A percentile compares a stretch with the other conserved stretches of the same genome.
Evolutionary conservation across 2,797 vertebrate species (phyloP).

Genomic region (Anguilla obscura): DNA sequence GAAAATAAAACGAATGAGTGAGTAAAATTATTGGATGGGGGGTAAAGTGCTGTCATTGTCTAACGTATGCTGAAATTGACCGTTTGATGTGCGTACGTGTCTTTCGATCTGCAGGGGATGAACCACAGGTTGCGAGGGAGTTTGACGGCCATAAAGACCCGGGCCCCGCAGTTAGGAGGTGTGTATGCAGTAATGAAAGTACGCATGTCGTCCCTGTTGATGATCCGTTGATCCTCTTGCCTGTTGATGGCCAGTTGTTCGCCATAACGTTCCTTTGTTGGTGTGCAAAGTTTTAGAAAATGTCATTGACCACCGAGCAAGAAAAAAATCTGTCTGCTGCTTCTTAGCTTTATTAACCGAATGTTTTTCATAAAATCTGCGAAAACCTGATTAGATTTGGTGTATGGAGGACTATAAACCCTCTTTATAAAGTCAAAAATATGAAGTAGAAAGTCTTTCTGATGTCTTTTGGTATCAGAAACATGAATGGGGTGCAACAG

Average conservation of each 20-base stretch:
- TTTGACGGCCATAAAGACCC: slow-evolving; percentile 86
- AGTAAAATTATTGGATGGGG: background rate
- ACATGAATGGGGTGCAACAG: no score
- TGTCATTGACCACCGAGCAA: background rate
- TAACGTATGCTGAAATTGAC: background rate
- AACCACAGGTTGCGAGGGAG: slow-evolving; percentile 90
- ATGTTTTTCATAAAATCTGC: no score
- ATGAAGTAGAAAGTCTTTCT: background rate
- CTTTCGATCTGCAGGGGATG: slow-evolving; percentile 76
- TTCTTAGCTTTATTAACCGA: background rate
- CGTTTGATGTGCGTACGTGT: background rate
- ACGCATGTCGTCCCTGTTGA: background rate
- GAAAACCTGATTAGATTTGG: no score
- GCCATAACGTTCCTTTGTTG: no score
- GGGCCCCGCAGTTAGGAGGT: slow-evolving; percentile 95
- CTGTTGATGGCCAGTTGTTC: no score
- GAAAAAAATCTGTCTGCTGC: background rate
- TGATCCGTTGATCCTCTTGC: background rate
- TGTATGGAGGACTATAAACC: no score
- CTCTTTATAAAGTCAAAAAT: no score
- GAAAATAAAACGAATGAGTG: background rate
- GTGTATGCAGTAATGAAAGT: background rate
- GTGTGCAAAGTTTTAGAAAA: no score
- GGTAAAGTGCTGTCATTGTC: background rate
- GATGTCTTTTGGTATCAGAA: no score